Percentiles rank a stretch among this genome's conserved stretches.
Conservation (phyloP, 2,888 invertebrate species). For the Cephonodes hylas region DNA sequence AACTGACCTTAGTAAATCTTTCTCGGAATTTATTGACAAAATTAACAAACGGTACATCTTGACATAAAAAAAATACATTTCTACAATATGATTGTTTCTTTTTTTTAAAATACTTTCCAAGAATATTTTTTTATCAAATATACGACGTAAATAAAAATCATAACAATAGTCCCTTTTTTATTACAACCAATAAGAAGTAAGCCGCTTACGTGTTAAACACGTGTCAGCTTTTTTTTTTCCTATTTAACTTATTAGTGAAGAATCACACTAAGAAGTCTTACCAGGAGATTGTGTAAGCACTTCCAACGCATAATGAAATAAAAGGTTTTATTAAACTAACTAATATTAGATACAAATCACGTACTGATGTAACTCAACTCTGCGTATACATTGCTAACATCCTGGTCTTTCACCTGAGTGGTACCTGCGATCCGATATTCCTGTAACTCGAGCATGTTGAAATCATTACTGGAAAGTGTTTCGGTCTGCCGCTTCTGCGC, state of each 20-base stretch:
- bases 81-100: not conserved
- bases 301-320: not conserved
- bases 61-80: too few species aligned
- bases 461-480: slow-evolving; percentile 71
- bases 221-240: not conserved
- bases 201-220: too few species aligned
- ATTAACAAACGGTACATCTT: too few species aligned
- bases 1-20: too few species aligned
- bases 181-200: too few species aligned
- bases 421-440: slow-evolving; percentile 53
- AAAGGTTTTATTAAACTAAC: not conserved
- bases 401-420: slow-evolving; percentile 47
- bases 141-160: too few species aligned
- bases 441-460: slow-evolving; percentile 60
- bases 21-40: too few species aligned
- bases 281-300: not conserved
- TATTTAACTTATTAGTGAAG: not conserved
- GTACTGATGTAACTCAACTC: slow-evolving; percentile 39
- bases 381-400: slow-evolving; percentile 37
- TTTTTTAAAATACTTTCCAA: too few species aligned
- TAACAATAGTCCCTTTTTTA: not conserved
- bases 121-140: too few species aligned
- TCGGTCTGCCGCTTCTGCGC: slow-evolving; percentile 46
- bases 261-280: not conserved
- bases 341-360: not conserved